Conservation (phyloP, 2,888 invertebrate species). For the Biston betularia region DNA sequence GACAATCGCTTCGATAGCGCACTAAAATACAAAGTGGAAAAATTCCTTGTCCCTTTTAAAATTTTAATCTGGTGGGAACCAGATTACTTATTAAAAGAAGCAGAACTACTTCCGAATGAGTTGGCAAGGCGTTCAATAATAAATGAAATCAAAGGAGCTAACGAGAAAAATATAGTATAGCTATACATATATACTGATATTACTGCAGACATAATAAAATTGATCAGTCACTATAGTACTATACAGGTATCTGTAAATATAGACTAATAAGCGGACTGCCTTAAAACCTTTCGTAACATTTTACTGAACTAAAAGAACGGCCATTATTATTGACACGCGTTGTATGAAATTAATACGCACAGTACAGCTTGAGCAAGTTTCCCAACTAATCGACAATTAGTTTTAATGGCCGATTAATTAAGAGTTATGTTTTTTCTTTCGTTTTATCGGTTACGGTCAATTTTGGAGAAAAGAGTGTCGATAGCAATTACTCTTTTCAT, state of each 20-base stretch:
- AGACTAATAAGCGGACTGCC: conserved; percentile 7
- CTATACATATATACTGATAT: no score
- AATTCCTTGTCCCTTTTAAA: no score
- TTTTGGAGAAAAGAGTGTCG: conserved; percentile 4
- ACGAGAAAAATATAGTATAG: no score
- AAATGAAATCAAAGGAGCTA: no score
- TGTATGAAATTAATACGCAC: conserved; percentile 17
- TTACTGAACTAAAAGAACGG: not conserved
- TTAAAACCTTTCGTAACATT: conserved; percentile 26
- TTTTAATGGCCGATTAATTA: conserved; percentile 16
- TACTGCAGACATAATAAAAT: no score
- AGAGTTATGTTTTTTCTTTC: conserved; percentile 17
- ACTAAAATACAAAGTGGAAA: no score
- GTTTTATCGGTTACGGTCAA: conserved; percentile 13
- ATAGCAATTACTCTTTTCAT: no score
- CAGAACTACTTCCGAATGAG: no score
- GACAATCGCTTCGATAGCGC: no score
- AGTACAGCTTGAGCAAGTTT: conserved; percentile 18
- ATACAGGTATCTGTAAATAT: not conserved
- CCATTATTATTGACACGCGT: conserved; percentile 22
- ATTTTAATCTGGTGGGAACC: no score
- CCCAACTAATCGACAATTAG: conserved; percentile 20
- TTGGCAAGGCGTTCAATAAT: no score
- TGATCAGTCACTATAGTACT: conserved; percentile 1
- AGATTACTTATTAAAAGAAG: no score